Percentiles rank a stretch among this genome's conserved stretches.
These are phyloP conservation scores for Nomada goodeniana DNA, from an alignment of 2,888 invertebrate species.

Conservation along the genomic window DNA sequence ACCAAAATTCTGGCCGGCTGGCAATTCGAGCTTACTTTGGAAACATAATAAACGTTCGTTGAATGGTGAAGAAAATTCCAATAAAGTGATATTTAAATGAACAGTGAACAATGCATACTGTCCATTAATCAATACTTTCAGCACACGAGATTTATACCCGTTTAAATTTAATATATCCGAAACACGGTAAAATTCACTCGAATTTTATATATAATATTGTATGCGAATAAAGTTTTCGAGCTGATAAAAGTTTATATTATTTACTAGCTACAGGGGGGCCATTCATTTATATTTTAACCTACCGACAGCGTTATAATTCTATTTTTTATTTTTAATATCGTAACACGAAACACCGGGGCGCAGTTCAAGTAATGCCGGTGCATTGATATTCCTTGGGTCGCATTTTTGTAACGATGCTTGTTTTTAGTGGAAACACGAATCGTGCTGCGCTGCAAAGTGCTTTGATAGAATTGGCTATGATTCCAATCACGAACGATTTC, in stretches of 20 bases:
- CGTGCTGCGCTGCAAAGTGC: conserved; percentile 24
- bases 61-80: neutral
- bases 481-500: conserved; percentile 51
- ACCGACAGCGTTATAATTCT: too few species aligned
- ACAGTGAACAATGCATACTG: neutral
- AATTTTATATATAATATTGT: too few species aligned
- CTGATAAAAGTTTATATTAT: too few species aligned
- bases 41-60: too few species aligned
- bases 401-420: conserved; percentile 46
- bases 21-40: too few species aligned
- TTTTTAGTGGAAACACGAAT: conserved; percentile 44
- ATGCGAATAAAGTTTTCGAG: too few species aligned
- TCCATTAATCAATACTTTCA: neutral
- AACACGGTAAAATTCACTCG: too few species aligned
- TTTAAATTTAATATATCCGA: too few species aligned
- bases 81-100: neutral
- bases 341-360: conserved; percentile 7
- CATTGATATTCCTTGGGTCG: conserved; percentile 44
- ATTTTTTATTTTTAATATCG: neutral
- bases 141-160: too few species aligned
- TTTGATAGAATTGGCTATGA: conserved; percentile 46
- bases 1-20: too few species aligned
- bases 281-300: too few species aligned
- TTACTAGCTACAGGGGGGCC: too few species aligned
- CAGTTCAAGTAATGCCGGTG: conserved; percentile 2